Conservation (phyloP, 1,140 invertebrate genomes). For the Danaus plexippus region DNA sequence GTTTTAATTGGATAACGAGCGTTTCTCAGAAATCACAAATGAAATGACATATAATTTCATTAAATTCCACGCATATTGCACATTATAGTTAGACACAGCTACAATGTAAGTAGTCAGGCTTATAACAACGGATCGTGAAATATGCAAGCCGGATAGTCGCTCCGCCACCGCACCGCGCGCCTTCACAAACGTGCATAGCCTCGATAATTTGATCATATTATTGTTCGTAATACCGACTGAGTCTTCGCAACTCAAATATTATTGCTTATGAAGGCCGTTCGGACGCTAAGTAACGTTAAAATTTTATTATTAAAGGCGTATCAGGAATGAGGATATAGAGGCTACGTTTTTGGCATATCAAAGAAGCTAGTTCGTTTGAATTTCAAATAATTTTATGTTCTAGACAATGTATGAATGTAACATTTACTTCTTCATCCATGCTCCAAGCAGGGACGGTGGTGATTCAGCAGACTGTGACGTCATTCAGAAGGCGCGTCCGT, state of each 20-base stretch:
- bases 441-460: slow-evolving; percentile 29
- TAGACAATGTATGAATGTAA: slow-evolving; percentile 10
- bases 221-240: slow-evolving; percentile 24
- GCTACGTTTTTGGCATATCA: slow-evolving; percentile 21
- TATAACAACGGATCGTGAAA: slow-evolving; percentile 19
- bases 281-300: slow-evolving; percentile 5
- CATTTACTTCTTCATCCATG: slow-evolving; percentile 20
- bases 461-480: slow-evolving; percentile 50
- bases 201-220: slow-evolving; percentile 40
- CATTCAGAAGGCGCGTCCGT: slow-evolving; percentile 48
- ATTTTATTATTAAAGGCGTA: slow-evolving; percentile 16
- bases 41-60: no score
- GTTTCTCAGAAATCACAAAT: no score
- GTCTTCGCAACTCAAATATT: slow-evolving; percentile 19
- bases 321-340: slow-evolving; percentile 22
- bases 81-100: no score
- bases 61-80: no score
- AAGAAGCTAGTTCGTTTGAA: slow-evolving; percentile 11
- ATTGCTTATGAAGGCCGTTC: slow-evolving; percentile 14
- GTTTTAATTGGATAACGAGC: no score
- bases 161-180: slow-evolving; percentile 23
- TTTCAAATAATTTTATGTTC: slow-evolving; percentile 6
- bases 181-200: slow-evolving; percentile 38
- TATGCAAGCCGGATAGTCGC: slow-evolving; percentile 33
- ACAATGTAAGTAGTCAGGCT: no score